Conservation (phyloP, 2,797 vertebrate genomes). For the Ctenosaura bakeri region DNA sequence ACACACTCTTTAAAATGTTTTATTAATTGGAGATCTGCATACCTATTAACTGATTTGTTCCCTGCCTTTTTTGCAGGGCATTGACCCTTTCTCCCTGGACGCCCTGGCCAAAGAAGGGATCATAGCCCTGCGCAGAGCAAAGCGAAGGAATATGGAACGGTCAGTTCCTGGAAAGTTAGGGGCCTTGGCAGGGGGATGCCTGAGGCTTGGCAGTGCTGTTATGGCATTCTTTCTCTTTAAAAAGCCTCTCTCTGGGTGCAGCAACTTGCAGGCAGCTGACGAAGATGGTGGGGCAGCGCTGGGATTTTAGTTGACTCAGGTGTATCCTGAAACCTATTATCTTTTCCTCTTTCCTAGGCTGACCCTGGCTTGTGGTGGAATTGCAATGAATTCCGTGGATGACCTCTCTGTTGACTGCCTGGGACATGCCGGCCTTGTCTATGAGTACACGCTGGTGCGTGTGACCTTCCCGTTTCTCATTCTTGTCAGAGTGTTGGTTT, state of each 20-base stretch:
- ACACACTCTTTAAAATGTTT: background rate
- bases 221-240: background rate
- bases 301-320: too few species aligned
- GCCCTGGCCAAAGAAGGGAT: constrained; percentile 95
- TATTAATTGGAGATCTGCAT: background rate
- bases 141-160: constrained; percentile 99
- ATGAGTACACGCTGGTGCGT: constrained; percentile 94
- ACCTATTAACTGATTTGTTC: background rate
- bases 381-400: constrained; percentile 95
- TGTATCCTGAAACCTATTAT: background rate
- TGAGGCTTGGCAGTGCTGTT: background rate
- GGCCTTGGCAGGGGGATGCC: background rate
- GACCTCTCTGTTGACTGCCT: constrained; percentile 91
- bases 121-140: constrained; percentile 94
- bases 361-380: constrained; percentile 92
- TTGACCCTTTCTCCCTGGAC: constrained; percentile 96
- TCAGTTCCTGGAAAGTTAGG: constrained; percentile 64
- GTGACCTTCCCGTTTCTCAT: accelerated
- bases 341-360: constrained; percentile 79
- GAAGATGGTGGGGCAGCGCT: too few species aligned
- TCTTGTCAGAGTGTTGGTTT: background rate
- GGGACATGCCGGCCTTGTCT: constrained; percentile 93
- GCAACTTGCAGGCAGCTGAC: background rate
- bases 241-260: background rate
- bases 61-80: constrained; percentile 83